Evolutionary conservation across 2,888 invertebrate species (phyloP).

Genomic region (Tipula unca): DNA sequence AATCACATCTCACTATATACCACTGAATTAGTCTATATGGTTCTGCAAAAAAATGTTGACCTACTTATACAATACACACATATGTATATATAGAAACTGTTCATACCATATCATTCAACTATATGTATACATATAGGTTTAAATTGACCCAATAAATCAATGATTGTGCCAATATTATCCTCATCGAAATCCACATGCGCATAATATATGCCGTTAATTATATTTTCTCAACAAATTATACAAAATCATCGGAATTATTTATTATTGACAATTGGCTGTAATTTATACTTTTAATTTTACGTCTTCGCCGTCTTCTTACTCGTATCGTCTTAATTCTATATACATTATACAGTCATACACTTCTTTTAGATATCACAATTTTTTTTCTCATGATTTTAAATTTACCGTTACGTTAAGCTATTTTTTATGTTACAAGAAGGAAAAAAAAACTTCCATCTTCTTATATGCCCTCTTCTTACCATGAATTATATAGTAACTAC

Average conservation of each 20-base stretch:
- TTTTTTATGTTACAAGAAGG: neutral
- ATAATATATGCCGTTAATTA: neutral
- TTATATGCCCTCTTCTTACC: neutral
- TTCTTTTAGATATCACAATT: neutral
- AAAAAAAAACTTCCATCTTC: neutral
- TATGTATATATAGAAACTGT: too few relatives aligned
- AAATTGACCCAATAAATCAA: neutral
- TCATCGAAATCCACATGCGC: neutral
- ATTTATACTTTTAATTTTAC: neutral
- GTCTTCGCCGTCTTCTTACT: neutral
- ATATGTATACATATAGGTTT: neutral
- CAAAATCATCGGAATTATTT: constrained; percentile 3
- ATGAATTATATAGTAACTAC: neutral
- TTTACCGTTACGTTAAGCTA: neutral
- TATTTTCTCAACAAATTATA: neutral
- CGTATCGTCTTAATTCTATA: neutral
- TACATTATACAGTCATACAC: neutral
- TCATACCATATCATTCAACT: neutral
- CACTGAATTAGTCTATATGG: too few relatives aligned
- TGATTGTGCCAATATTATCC: neutral
- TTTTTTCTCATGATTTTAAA: constrained; percentile 8
- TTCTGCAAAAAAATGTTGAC: too few relatives aligned
- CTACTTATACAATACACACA: too few relatives aligned
- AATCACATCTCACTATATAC: too few relatives aligned
- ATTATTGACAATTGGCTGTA: neutral